phyloP scores from a whole-genome alignment of 2,797 vertebrate genomes.

The Amniataba percoides region DNA sequence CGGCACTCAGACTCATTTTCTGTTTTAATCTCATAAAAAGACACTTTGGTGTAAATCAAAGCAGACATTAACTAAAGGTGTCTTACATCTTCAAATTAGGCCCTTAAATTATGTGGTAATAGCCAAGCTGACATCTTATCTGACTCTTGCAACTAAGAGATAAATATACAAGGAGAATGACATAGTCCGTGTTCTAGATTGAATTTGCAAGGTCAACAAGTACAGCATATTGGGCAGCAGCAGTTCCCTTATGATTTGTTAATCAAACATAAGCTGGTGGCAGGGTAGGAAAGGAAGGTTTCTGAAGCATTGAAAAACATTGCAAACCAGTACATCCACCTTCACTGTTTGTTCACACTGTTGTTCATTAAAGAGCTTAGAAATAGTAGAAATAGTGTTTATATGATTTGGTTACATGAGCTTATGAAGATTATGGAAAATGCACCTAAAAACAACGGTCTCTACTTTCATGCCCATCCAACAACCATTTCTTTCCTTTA shows the following conservation, averaged over 20 bases:
- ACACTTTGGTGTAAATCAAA: neutral
- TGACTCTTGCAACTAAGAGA: slow-evolving; percentile 6
- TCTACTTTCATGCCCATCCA: neutral
- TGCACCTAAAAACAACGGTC: neutral
- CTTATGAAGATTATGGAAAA: neutral
- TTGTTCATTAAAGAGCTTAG: neutral
- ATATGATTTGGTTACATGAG: neutral
- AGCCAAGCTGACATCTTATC: slow-evolving; percentile 18
- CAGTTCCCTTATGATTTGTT: neutral
- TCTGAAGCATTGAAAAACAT: neutral
- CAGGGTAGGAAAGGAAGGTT: neutral
- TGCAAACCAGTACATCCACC: neutral
- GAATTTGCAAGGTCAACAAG: neutral
- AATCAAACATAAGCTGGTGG: neutral
- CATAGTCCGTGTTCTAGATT: neutral
- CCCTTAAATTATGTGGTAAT: neutral
- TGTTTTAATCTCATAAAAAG: neutral
- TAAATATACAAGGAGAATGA: slow-evolving; percentile 1
- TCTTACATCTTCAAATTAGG: neutral
- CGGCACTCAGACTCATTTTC: neutral
- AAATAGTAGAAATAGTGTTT: neutral
- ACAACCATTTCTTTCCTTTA: neutral
- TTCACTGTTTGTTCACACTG: neutral
- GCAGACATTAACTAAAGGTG: neutral
- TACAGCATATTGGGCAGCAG: neutral